phyloP scores from a whole-genome alignment of 2,888 invertebrate genomes.

The Lingula anatina region DNA sequence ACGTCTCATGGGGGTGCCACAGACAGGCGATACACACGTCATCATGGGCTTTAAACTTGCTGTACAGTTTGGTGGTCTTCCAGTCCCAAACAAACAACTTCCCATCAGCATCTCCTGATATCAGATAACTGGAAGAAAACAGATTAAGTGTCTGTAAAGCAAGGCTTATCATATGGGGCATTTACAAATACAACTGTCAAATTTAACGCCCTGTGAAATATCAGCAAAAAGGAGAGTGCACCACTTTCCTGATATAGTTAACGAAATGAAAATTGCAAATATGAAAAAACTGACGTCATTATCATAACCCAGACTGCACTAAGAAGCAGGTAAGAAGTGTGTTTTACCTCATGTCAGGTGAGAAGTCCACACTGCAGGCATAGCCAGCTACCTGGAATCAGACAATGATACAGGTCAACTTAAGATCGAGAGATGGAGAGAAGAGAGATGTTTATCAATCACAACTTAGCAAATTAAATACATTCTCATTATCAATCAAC shows the following conservation, averaged over 20 bases:
- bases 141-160: background rate
- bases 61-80: constrained; percentile 97
- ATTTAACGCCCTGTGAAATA: background rate
- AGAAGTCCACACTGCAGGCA: constrained; percentile 93
- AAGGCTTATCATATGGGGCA: too few species aligned
- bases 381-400: constrained; percentile 75
- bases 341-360: constrained; percentile 92
- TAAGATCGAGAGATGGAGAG: too few species aligned
- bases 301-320: too few species aligned
- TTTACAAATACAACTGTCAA: too few species aligned
- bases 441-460: too few species aligned
- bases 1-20: constrained; percentile 99
- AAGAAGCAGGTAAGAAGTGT: constrained; percentile 14
- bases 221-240: background rate
- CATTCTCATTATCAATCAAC: too few species aligned
- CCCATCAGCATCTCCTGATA: constrained; percentile 98
- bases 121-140: constrained; percentile 73
- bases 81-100: constrained; percentile 99
- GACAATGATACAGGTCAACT: too few species aligned
- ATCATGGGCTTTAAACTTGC: constrained; percentile 99
- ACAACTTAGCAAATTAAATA: too few species aligned
- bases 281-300: too few species aligned
- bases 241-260: background rate
- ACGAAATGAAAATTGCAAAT: too few species aligned
- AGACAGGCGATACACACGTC: constrained; percentile 89